Evolutionary conservation across 2,888 invertebrate species (phyloP).

Genomic region (Microplitis deprimator): DNA sequence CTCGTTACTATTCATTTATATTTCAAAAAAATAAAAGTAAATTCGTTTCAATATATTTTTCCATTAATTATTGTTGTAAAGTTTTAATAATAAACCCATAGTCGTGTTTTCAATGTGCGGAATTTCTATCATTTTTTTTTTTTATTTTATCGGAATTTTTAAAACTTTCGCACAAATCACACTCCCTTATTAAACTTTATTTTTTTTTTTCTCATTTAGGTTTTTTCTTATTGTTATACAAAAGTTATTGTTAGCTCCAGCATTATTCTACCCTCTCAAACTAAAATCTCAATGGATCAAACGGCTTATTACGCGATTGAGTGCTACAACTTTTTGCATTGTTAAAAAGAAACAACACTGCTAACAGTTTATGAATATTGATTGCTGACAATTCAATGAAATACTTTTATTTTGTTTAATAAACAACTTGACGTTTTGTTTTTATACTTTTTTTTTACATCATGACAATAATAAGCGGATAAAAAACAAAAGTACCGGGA

Average conservation of each 20-base stretch:
- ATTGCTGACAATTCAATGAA: background rate
- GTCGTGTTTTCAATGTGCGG: too few species aligned
- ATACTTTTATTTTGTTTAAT: conserved; percentile 4
- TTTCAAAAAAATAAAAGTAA: background rate
- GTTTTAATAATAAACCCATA: background rate
- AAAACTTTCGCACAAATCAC: background rate
- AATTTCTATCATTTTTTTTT: background rate
- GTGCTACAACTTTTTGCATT: conserved; percentile 42
- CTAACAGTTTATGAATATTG: background rate
- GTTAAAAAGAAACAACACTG: conserved; percentile 44
- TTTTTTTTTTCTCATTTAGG: background rate
- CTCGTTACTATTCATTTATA: background rate
- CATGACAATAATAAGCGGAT: too few species aligned
- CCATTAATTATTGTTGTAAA: background rate
- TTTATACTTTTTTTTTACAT: too few species aligned
- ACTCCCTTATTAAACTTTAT: background rate
- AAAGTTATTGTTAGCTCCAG: background rate
- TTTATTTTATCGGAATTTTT: background rate
- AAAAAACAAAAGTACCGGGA: too few species aligned
- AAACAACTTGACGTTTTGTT: background rate
- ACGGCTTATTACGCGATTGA: conserved; percentile 50
- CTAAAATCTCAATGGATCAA: conserved; percentile 54
- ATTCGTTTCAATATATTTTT: background rate
- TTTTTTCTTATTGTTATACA: conserved; percentile 16
- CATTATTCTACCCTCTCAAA: conserved; percentile 34